phyloP scores from a whole-genome alignment of 2,113 vertebrate species.

The Elanoides forficatus region DNA sequence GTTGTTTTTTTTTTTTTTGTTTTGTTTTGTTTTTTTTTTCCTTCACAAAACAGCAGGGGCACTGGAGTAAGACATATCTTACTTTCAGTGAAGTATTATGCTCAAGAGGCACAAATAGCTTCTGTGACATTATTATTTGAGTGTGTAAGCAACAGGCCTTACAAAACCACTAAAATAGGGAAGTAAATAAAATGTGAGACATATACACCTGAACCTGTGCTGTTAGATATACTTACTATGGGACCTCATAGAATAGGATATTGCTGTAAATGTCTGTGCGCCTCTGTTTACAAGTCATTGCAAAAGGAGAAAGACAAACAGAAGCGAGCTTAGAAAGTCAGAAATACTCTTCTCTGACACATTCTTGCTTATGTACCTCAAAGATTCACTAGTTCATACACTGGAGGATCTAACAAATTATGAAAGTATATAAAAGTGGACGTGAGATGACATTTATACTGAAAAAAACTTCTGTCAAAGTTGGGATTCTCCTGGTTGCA shows the following conservation, averaged over 20 bases:
- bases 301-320: background rate
- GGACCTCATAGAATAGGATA: background rate
- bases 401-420: background rate
- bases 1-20: background rate
- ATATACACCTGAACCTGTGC: background rate
- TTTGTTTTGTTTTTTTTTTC: background rate
- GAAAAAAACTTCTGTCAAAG: background rate
- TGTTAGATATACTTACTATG: background rate
- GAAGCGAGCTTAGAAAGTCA: background rate
- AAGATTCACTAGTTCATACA: background rate
- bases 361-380: background rate
- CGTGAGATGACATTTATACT: background rate
- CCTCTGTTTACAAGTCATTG: background rate
- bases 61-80: background rate
- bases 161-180: background rate
- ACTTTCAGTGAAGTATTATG: background rate
- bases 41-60: background rate
- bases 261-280: background rate
- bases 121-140: background rate
- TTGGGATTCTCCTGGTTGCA: background rate
- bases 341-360: background rate
- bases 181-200: background rate
- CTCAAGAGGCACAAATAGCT: background rate
- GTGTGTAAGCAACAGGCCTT: background rate
- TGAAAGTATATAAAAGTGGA: background rate